Percentiles rank a stretch among this genome's conserved stretches.
These are phyloP conservation scores for Sarcophaga peregrina DNA, from an alignment of 1,140 invertebrate species.

Conservation along the genomic window DNA sequence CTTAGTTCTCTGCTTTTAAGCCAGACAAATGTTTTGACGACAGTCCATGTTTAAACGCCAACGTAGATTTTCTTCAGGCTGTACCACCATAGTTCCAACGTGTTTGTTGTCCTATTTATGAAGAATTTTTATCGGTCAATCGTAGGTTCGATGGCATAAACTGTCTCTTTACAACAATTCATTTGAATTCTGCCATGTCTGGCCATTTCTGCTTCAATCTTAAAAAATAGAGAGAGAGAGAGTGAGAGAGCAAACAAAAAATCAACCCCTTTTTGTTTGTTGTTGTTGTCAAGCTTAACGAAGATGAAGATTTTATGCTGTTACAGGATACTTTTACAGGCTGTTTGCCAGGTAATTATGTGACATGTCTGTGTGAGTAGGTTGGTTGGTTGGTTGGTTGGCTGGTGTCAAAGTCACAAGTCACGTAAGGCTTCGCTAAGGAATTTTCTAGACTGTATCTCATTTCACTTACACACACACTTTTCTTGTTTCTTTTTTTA, in stretches of 20 bases:
- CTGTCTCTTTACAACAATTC: too few relatives aligned
- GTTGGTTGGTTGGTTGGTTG: background rate
- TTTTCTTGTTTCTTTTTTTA: background rate
- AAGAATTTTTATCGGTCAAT: too few relatives aligned
- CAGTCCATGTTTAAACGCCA: too few relatives aligned
- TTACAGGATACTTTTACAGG: conserved; percentile 36
- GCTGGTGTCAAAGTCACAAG: conserved; percentile 31
- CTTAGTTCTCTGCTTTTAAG: too few relatives aligned
- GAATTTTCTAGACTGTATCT: conserved; percentile 18
- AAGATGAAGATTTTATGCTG: conserved; percentile 15
- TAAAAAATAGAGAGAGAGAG: background rate
- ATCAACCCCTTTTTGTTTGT: conserved; percentile 18
- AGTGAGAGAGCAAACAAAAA: background rate
- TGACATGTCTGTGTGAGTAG: background rate
- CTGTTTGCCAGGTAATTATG: conserved; percentile 12
- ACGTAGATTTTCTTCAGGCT: too few relatives aligned
- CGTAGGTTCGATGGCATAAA: too few relatives aligned
- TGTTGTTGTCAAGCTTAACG: background rate
- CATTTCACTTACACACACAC: background rate
- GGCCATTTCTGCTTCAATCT: conserved; percentile 1
- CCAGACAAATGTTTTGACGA: too few relatives aligned
- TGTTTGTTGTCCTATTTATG: too few relatives aligned
- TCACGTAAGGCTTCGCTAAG: conserved; percentile 37
- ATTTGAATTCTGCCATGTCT: background rate
- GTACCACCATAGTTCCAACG: too few relatives aligned